These are phyloP conservation scores for Ptilorrhoa leucosticta DNA, from an alignment of 2,113 vertebrate species.

Conservation along the genomic window DNA sequence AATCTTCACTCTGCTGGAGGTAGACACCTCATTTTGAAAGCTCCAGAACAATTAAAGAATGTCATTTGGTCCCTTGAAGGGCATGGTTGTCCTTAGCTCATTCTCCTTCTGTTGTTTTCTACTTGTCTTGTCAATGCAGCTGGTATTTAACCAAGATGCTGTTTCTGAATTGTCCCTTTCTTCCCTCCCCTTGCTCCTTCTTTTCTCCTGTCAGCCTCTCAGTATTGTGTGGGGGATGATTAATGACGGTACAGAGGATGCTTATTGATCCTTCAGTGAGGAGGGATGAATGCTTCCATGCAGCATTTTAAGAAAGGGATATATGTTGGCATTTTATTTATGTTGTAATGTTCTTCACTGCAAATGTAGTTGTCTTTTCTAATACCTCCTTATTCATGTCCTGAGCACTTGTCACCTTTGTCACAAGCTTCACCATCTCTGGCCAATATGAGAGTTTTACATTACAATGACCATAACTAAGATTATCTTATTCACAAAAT, in stretches of 20 bases:
- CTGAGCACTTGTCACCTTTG: not conserved
- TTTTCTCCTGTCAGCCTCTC: not conserved
- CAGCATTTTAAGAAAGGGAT: not conserved
- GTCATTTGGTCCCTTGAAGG: constrained; percentile 5
- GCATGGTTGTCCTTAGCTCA: not conserved
- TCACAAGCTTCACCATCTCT: not conserved
- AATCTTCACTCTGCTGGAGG: constrained; percentile 22
- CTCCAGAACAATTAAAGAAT: constrained; percentile 20
- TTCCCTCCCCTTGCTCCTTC: not conserved
- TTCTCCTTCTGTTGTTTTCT: not conserved
- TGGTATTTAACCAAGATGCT: not conserved
- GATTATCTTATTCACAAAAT: not conserved
- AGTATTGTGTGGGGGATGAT: not conserved
- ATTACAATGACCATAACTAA: not conserved
- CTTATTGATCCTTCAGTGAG: not conserved
- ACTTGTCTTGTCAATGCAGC: not conserved
- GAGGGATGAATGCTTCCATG: not conserved
- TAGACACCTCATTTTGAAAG: constrained; percentile 42
- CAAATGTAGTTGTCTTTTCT: not conserved
- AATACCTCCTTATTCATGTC: not conserved
- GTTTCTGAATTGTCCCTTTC: not conserved
- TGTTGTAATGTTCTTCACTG: not conserved
- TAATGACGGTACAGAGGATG: not conserved
- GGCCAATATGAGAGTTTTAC: not conserved
- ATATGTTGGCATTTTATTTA: not conserved